phyloP scores from a whole-genome alignment of 2,113 vertebrate species.

The Coptodon rendalli region DNA sequence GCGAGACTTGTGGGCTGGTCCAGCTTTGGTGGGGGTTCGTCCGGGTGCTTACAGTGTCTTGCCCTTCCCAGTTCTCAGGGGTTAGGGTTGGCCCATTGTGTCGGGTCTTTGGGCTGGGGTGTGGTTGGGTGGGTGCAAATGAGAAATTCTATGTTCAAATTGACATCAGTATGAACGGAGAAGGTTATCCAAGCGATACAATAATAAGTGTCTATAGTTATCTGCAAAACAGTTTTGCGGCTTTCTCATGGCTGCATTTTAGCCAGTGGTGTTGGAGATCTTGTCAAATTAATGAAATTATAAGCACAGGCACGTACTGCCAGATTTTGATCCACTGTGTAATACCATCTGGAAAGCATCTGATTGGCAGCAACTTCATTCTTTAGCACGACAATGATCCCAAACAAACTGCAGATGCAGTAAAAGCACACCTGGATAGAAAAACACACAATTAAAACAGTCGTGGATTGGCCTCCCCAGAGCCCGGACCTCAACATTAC shows the following conservation, averaged over 20 bases:
- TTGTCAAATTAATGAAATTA: neutral
- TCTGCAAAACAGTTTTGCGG: neutral
- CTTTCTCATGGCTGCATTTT: neutral
- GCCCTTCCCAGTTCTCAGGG: neutral
- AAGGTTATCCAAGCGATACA: neutral
- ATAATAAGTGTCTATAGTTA: neutral
- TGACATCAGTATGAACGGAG: neutral
- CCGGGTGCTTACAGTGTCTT: neutral
- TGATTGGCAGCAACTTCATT: neutral
- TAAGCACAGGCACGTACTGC: neutral
- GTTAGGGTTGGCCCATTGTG: neutral
- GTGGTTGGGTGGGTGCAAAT: neutral
- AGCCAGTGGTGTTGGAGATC: neutral
- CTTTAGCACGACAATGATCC: neutral
- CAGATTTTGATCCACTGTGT: neutral
- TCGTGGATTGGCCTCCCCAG: neutral
- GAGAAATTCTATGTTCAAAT: neutral
- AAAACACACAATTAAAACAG: neutral
- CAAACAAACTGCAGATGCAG: neutral
- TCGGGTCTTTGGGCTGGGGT: neutral
- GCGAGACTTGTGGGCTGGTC: neutral
- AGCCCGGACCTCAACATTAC: neutral
- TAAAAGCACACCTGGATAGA: neutral
- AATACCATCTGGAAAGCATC: neutral
- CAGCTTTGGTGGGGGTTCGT: neutral